Conservation (phyloP, 2,888 invertebrate species). For the Epinotia ramella region DNA sequence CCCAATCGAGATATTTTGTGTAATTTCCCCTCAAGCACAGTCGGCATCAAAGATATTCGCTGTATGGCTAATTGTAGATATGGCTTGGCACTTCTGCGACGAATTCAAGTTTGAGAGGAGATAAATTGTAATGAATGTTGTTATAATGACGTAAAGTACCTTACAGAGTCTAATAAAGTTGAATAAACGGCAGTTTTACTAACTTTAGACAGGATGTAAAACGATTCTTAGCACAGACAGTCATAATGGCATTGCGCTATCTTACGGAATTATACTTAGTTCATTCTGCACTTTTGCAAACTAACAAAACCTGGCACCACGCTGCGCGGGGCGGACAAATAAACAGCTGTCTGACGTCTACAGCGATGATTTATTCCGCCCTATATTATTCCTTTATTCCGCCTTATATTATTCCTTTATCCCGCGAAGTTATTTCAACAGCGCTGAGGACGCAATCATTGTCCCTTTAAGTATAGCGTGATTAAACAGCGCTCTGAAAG, state of each 20-base stretch:
- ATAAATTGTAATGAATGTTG: too few relatives aligned
- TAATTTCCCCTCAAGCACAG: too few relatives aligned
- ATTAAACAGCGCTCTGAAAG: conserved; percentile 30
- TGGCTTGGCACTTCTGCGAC: too few relatives aligned
- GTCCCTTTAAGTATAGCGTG: conserved; percentile 36
- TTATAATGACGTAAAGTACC: too few relatives aligned
- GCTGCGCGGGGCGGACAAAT: background rate
- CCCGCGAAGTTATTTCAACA: conserved; percentile 5
- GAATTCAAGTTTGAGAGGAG: too few relatives aligned
- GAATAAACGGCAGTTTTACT: too few relatives aligned
- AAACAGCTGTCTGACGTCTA: background rate
- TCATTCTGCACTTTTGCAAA: background rate
- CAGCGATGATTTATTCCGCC: conserved; percentile 26
- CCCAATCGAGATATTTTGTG: too few relatives aligned
- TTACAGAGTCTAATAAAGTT: too few relatives aligned
- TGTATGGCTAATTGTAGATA: too few relatives aligned
- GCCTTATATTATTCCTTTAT: conserved; percentile 36
- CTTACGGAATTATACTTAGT: background rate
- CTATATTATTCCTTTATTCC: conserved; percentile 37
- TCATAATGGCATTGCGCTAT: background rate
- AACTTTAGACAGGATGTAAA: too few relatives aligned
- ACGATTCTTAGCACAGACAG: too few relatives aligned
- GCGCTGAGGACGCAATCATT: conserved; percentile 31
- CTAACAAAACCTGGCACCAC: background rate
- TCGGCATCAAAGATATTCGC: too few relatives aligned